Conservation (phyloP, 92 coral and sea anemone species). For the Bergia puertoricense region DNA sequence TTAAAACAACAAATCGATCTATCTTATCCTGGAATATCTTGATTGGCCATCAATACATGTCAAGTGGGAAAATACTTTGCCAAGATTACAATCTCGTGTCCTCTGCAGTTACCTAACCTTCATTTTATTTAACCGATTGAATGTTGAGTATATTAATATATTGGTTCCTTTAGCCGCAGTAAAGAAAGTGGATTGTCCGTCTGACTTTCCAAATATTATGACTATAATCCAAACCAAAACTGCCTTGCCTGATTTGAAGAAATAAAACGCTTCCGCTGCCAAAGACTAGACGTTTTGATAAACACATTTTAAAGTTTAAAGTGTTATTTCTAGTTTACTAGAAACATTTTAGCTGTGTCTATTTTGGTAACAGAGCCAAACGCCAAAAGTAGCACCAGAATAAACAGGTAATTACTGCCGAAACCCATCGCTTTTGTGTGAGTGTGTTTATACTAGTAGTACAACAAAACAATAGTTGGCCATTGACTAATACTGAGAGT, state of each 20-base stretch:
- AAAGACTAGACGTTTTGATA: too few species aligned
- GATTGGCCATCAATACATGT: background rate
- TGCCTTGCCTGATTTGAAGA: too few species aligned
- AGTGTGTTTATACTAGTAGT: background rate
- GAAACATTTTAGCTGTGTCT: background rate
- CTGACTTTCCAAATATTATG: background rate
- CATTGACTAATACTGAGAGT: background rate
- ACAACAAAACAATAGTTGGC: background rate
- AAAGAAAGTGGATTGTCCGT: background rate
- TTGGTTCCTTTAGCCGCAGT: background rate
- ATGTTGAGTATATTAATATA: background rate
- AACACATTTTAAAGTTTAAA: background rate
- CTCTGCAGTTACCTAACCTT: background rate
- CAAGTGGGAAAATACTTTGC: background rate
- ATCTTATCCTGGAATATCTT: conserved; percentile 8
- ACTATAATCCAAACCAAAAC: background rate
- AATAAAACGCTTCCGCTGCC: background rate
- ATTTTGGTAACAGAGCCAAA: background rate
- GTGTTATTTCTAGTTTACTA: background rate
- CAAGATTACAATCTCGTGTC: conserved; percentile 18
- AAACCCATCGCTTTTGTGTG: background rate
- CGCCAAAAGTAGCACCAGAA: background rate
- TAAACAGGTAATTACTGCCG: background rate
- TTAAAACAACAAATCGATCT: background rate
- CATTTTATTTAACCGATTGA: background rate